phyloP scores from a whole-genome alignment of 2,797 vertebrate genomes.

The Gymnodraco acuticeps region DNA sequence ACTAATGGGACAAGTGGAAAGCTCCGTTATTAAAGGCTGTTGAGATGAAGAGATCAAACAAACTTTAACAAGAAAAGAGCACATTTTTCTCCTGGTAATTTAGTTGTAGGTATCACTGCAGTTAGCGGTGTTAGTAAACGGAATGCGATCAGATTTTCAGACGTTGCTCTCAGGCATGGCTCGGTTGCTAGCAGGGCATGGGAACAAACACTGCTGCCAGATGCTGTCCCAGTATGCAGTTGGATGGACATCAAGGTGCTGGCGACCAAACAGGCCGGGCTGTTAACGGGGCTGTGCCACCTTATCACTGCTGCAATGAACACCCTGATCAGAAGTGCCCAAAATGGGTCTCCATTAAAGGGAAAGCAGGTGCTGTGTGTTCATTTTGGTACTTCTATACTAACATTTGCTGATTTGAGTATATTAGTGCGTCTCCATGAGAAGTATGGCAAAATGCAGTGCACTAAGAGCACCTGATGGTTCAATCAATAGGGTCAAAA shows the following conservation, averaged over 20 bases:
- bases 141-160: constrained; percentile 50
- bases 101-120: constrained; percentile 6
- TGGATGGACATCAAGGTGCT: constrained; percentile 77
- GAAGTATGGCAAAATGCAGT: no score
- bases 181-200: constrained; percentile 51
- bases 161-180: constrained; percentile 29
- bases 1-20: constrained; percentile 24
- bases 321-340: constrained; percentile 47
- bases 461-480: no score
- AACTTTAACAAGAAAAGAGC: neutral
- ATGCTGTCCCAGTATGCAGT: constrained; percentile 76
- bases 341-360: constrained; percentile 42
- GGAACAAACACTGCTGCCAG: constrained; percentile 72
- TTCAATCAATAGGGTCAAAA: no score
- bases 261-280: constrained; percentile 53
- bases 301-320: constrained; percentile 66
- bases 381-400: no score
- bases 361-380: constrained; percentile 13
- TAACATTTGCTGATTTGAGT: no score
- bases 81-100: constrained; percentile 15
- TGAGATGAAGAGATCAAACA: constrained; percentile 44
- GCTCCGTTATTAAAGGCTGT: constrained; percentile 27
- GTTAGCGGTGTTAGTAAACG: constrained; percentile 25
- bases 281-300: constrained; percentile 62
- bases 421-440: no score